Base-by-base conservation (phyloP, 2,797 vertebrate genomes). In the Orestias chungarensis region DNA sequence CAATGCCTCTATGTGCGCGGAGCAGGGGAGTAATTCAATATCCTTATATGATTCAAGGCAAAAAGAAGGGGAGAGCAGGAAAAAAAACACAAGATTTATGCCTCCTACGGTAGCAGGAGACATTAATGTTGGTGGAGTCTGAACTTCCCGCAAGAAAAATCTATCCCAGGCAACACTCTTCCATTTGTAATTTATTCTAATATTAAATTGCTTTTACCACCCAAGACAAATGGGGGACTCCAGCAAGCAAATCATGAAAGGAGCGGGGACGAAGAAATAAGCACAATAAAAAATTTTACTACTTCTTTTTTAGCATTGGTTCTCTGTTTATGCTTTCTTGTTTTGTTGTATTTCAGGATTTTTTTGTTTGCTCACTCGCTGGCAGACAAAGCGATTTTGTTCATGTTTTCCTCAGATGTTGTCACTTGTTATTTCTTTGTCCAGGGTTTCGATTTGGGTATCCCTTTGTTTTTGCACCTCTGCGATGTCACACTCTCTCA, bases 31-130 rank as follows among this genome's bases (percentile, higher is more conserved):
- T 94, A 94, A 95, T 95, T 95, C 95, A 95, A 95, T 96, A 95
- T 95, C 95, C 93, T 93, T 94, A 94, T 94, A 94, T 94, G 93
- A 96, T 96, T 95, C 85, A 78, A 94, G 92, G 91, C 93, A 92
- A 94, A 93, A 93, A 95, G 94, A 81, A 82, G 87, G 83, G 86
- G 59, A 62, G 35, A 40, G 59, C 20, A 62, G 35, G 35, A 6
- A 40, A 62, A 62, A 61, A 33, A 90, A 93, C 93, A 92, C 86
- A 88, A 95, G 91, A 93, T 95, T 94, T 94, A 94, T 95, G 84
- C 87, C 76, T 88, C 85, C 82, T 73, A 86, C 50, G 62, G 84
- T 84, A 87, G 90, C 90, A 71, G 79, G 90, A 90, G 90, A 92
- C 91, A 91, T 92, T 92, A 93, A 91, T 85, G 87, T 84, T 82